Evolutionary conservation across 2,113 vertebrate genomes (phyloP).

Genomic region (Labeo rohita): DNA sequence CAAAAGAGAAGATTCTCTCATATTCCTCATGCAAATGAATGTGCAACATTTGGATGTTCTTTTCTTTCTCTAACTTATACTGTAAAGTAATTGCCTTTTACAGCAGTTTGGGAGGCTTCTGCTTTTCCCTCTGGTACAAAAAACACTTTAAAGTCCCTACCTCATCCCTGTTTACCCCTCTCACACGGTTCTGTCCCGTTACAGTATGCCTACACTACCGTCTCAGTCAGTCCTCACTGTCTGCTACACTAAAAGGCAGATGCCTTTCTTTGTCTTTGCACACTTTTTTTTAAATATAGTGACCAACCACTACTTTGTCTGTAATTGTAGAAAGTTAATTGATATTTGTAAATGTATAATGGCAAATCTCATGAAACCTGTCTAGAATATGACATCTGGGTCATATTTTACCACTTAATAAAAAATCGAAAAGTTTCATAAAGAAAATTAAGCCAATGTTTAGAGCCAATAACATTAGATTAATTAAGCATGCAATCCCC

Average conservation of each 20-base stretch:
- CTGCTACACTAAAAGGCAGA: conserved; percentile 9
- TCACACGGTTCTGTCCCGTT: not conserved
- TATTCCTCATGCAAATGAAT: conserved; percentile 72
- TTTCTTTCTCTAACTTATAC: conserved; percentile 6
- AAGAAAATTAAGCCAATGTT: not conserved
- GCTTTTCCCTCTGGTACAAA: conserved; percentile 29
- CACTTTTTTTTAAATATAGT: not conserved
- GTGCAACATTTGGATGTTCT: conserved; percentile 62
- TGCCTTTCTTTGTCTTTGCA: not conserved
- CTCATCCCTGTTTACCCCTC: conserved; percentile 25
- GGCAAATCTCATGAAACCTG: not conserved
- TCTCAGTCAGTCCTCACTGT: not conserved
- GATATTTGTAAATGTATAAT: not conserved
- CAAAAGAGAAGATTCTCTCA: conserved; percentile 37
- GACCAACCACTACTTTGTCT: conserved; percentile 28
- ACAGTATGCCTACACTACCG: not conserved
- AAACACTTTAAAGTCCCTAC: conserved; percentile 29
- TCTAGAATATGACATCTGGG: not conserved
- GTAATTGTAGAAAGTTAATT: not conserved
- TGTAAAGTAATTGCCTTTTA: conserved; percentile 40
- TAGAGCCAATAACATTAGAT: too few species aligned
- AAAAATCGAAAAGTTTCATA: too few species aligned
- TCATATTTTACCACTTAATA: not conserved
- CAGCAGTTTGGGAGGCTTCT: conserved; percentile 39
- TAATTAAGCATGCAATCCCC: not conserved